phyloP scores from a whole-genome alignment of 2,888 invertebrate species.

The Clistopyga incitator region DNA sequence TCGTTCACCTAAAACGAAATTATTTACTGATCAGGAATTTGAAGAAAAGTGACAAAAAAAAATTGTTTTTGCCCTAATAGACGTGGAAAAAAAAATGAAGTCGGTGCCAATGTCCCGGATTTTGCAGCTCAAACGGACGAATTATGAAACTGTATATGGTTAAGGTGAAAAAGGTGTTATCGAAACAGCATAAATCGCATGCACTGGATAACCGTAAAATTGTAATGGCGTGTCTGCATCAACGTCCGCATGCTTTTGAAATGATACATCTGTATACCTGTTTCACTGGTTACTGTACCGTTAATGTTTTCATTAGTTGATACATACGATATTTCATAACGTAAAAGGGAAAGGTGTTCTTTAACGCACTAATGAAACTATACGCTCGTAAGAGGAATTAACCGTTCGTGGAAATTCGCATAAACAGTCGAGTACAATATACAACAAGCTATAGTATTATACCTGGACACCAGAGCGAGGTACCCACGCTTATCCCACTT shows the following conservation, averaged over 20 bases:
- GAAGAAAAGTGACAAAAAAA: background rate
- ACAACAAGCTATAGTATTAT: constrained; percentile 1
- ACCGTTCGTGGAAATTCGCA: constrained; percentile 46
- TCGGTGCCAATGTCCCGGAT: too few species aligned
- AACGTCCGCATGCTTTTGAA: constrained; percentile 55
- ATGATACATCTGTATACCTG: constrained; percentile 56
- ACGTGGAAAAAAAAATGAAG: too few species aligned
- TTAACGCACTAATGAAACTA: constrained; percentile 56
- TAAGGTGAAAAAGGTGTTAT: background rate
- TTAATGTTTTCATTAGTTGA: constrained; percentile 56
- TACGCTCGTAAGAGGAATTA: constrained; percentile 30
- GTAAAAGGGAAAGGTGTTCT: constrained; percentile 64
- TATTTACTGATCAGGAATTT: too few species aligned
- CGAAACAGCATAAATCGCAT: constrained; percentile 1
- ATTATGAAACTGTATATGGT: too few species aligned
- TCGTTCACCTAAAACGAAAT: too few species aligned
- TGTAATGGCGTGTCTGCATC: constrained; percentile 6
- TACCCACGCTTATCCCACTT: constrained; percentile 45
- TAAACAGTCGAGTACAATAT: constrained; percentile 1
- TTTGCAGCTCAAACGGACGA: too few species aligned
- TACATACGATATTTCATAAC: constrained; percentile 55
- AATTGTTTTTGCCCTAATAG: too few species aligned
- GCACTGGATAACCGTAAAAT: constrained; percentile 6
- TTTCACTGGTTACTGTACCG: constrained; percentile 41
- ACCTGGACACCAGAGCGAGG: constrained; percentile 44